A percentile compares a stretch with the other conserved stretches of the same genome.
These are phyloP conservation scores for Dasypogon diadema DNA, from an alignment of 2,888 invertebrate species.

Conservation along the genomic window DNA sequence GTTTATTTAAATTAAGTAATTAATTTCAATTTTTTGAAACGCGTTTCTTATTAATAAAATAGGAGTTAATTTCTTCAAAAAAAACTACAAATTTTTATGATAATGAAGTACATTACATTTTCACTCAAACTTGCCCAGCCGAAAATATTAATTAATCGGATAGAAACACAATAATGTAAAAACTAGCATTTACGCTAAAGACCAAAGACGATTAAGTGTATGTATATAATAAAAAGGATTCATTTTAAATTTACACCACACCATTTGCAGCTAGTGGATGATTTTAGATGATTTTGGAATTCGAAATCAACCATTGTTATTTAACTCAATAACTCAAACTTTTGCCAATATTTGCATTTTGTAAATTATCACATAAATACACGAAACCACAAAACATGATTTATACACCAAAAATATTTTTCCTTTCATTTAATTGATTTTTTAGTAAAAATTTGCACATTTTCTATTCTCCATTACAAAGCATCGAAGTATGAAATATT, in stretches of 20 bases:
- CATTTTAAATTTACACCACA: slow-evolving; percentile 24
- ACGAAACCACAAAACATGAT: slow-evolving; percentile 40
- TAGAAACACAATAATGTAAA: slow-evolving; percentile 44
- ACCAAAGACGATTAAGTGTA: slow-evolving; percentile 55
- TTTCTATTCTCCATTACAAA: slow-evolving; percentile 36
- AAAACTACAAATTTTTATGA: too few species aligned
- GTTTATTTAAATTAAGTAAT: too few species aligned
- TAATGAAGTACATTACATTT: too few species aligned
- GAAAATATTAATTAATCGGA: slow-evolving; percentile 15
- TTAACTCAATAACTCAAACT: slow-evolving; percentile 9
- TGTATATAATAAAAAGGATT: slow-evolving; percentile 52
- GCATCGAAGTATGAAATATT: slow-evolving; percentile 23
- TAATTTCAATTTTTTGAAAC: too few species aligned
- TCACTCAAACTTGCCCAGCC: too few species aligned
- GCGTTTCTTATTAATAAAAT: too few species aligned
- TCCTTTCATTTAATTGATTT: slow-evolving; percentile 19
- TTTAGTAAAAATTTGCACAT: slow-evolving; percentile 45
- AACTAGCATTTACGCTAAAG: slow-evolving; percentile 41
- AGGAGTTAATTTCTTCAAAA: too few species aligned
- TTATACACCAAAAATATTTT: slow-evolving; percentile 26
- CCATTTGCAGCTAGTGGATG: slow-evolving; percentile 14
- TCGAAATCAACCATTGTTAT: slow-evolving; percentile 10
- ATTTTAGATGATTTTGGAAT: slow-evolving; percentile 15
- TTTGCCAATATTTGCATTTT: slow-evolving; percentile 25
- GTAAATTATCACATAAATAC: slow-evolving; percentile 49